Percentiles rank a stretch among this genome's conserved stretches.
Conservation (phyloP, 2,113 vertebrate species). For the Silurus glanis region DNA sequence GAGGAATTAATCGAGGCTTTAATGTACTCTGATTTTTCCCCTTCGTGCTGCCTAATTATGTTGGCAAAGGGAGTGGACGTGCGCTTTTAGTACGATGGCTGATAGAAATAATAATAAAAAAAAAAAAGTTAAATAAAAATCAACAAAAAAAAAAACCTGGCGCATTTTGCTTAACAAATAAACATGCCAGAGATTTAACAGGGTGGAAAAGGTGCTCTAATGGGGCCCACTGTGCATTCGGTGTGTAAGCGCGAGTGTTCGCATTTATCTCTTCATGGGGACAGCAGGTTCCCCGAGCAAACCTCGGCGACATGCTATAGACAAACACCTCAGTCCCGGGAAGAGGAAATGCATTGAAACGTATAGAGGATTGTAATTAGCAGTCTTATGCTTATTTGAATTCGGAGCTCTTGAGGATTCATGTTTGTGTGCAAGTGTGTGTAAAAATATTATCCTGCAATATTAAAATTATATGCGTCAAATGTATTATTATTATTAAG, state of each 20-base stretch:
- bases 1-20: conserved; percentile 75
- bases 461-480: no score
- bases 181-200: conserved; percentile 63
- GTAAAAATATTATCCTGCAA: not conserved
- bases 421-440: not conserved
- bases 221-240: conserved; percentile 40
- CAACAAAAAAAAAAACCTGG: conserved; percentile 26
- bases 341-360: not conserved
- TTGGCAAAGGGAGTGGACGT: conserved; percentile 64
- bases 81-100: conserved; percentile 30
- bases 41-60: conserved; percentile 69
- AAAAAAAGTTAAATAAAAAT: no score
- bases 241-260: not conserved
- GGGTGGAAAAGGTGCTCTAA: conserved; percentile 57
- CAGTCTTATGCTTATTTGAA: not conserved
- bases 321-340: not conserved
- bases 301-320: not conserved
- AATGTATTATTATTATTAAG: no score
- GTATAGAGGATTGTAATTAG: conserved; percentile 11
- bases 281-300: not conserved
- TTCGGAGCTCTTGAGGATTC: not conserved
- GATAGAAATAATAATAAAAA: conserved; percentile 3
- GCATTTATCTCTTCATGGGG: not conserved
- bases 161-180: conserved; percentile 49
- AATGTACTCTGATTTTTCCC: conserved; percentile 73